Evolutionary conservation across 92 coral and sea anemone genomes (phyloP).

Genomic region (Porites rus): DNA sequence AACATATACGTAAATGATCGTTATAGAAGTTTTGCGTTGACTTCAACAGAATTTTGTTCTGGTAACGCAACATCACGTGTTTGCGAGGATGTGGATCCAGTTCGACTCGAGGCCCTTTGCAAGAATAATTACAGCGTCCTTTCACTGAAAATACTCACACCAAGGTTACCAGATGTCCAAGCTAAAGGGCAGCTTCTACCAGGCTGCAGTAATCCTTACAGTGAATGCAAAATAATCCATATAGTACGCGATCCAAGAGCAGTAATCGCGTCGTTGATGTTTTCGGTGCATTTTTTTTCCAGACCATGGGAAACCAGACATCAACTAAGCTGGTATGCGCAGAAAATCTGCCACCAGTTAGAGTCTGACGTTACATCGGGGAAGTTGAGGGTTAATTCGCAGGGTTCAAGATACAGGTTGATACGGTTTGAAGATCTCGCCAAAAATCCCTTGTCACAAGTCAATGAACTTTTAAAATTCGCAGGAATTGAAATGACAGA

Average conservation of each 20-base stretch:
- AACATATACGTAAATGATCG: neutral
- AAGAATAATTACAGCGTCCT: conserved; percentile 5
- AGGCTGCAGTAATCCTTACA: neutral
- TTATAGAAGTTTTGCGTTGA: conserved; percentile 12
- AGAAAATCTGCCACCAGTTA: conserved; percentile 29
- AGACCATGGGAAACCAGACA: neutral
- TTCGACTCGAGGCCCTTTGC: conserved; percentile 17
- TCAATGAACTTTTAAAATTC: conserved; percentile 24
- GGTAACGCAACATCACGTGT: neutral
- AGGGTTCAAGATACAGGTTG: conserved; percentile 3
- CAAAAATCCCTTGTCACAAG: neutral
- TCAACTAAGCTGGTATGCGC: conserved; percentile 2
- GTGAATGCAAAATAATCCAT: conserved; percentile 20
- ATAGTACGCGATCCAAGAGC: conserved; percentile 45
- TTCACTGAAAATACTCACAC: conserved; percentile 15
- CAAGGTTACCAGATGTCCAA: conserved; percentile 8
- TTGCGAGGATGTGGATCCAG: neutral
- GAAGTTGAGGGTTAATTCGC: neutral
- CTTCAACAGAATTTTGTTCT: conserved; percentile 9
- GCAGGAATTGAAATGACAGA: conserved; percentile 17
- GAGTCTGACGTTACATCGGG: neutral
- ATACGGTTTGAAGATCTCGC: conserved; percentile 50
- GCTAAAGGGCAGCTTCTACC: neutral
- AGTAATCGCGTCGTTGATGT: conserved; percentile 3
- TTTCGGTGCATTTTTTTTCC: neutral